Base-by-base conservation (phyloP, 2,797 vertebrate species). In the Neosalanx taihuensis region DNA sequence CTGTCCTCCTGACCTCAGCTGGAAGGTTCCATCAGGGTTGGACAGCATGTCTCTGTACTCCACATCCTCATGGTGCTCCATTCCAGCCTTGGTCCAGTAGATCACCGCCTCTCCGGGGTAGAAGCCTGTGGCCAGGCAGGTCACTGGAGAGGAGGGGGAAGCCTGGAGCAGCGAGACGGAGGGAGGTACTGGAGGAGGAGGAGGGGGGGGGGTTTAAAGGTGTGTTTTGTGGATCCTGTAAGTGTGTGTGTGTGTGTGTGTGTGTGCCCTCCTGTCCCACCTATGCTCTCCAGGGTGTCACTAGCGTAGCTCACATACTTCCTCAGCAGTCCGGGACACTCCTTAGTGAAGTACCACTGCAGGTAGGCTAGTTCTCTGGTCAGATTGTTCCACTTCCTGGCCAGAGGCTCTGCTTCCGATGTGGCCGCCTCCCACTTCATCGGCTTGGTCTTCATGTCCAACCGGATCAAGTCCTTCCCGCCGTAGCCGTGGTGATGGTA, bases 21-120 rank as follows among this genome's bases (percentile, higher is more conserved):
- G 81, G 67, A 73, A 82, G 57, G 41, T 83, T 33, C 80, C 70
- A 7, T 82, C 70, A 5, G 69, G 74, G 10, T 53, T 71, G 61
- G 81, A 78, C 33, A 83, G 75, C 64, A 75, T 77, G 72, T 74
- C 76, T 37, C 72, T 41, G 18, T 71, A 2, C n/a, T 76, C 64
- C 10, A 59, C 70, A 1, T 72, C 76, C 37, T 69, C 64, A 37
- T 75, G 69, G 53, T 23, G 41, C 18, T 69, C 66, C 23, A 23
- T 12, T 12, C 60, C 59, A 5, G 63, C 72, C 51, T 26, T 64
- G 26, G 35, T 41, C 72, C 72, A 74, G 72, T n/a, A 66, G 30
- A 85, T 29, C 4, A 56, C 30, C 26, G 80, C 75, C 1, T 56
- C 71, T 1, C 49, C 35, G 5, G 83, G 81, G 73, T 75, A 82